These are phyloP conservation scores for Amphimedon queenslandica DNA, from an alignment of 37 sponge, comb jelly and placozoan species.

Conservation along the genomic window DNA sequence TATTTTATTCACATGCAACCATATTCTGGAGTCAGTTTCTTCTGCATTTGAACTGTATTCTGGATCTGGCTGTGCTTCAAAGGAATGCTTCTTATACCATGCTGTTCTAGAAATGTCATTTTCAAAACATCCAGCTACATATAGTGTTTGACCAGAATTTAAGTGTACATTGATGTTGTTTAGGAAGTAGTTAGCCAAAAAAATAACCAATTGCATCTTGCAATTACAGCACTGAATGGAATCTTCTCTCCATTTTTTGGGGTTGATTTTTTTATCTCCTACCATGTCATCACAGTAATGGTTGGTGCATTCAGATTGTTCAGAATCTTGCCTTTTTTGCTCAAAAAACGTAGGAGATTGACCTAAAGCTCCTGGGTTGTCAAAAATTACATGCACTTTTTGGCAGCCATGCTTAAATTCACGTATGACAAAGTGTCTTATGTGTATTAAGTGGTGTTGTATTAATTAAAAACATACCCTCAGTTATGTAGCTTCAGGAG, in stretches of 20 bases:
- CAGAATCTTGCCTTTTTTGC: not conserved
- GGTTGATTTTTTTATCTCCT: not conserved
- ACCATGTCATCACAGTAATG: not conserved
- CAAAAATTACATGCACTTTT: conserved; percentile 18
- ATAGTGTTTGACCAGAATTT: not conserved
- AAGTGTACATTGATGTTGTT: not conserved
- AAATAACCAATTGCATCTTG: not conserved
- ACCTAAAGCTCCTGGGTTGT: not conserved
- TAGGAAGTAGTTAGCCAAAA: not conserved
- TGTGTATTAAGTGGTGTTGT: conserved; percentile 16
- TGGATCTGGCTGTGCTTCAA: not conserved
- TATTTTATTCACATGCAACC: conserved; percentile 5
- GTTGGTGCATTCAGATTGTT: too few species aligned
- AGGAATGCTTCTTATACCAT: not conserved
- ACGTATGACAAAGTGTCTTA: not conserved
- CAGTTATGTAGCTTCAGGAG: conserved; percentile 4
- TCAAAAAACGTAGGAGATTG: conserved; percentile 10
- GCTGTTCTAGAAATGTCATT: not conserved
- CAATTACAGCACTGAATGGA: conserved; percentile 9
- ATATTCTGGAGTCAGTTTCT: conserved; percentile 15
- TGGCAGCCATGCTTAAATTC: not conserved
- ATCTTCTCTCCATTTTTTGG: conserved; percentile 16
- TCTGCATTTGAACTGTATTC: conserved; percentile 6
- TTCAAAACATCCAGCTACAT: conserved; percentile 10
- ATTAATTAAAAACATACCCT: conserved; percentile 35